Evolutionary conservation across 1,140 invertebrate genomes (phyloP).

Genomic region (Leptoteleia sp.): DNA sequence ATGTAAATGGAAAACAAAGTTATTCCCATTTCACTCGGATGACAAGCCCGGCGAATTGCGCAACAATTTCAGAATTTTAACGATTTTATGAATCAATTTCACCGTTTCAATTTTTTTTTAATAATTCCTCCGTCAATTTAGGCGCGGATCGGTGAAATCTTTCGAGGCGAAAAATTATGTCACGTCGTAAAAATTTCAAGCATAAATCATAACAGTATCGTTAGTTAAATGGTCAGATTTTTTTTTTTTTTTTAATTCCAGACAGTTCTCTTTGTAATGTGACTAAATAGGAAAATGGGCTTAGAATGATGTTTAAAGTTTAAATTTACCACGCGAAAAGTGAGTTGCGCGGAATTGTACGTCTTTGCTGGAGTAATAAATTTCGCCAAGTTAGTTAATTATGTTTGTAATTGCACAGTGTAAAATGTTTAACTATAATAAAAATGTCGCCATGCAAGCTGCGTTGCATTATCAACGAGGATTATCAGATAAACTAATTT

Average conservation of each 20-base stretch:
- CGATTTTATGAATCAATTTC: conserved; percentile 4
- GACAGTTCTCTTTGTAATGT: neutral
- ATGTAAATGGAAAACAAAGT: too few relatives aligned
- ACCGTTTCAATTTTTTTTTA: neutral
- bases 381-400: too few relatives aligned
- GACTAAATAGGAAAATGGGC: conserved; percentile 1
- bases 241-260: neutral
- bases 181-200: conserved; percentile 1
- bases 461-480: too few relatives aligned
- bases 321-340: too few relatives aligned
- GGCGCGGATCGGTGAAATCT: conserved; percentile 8
- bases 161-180: conserved; percentile 15
- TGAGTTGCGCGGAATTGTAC: too few relatives aligned
- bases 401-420: too few relatives aligned
- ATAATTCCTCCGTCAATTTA: neutral
- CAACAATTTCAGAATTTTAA: neutral
- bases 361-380: too few relatives aligned
- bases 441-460: too few relatives aligned
- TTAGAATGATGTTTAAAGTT: too few relatives aligned
- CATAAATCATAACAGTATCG: conserved; percentile 23
- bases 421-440: too few relatives aligned
- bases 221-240: conserved; percentile 6
- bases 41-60: neutral
- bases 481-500: too few relatives aligned
- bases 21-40: neutral